A percentile compares a stretch with the other conserved stretches of the same genome.
These are phyloP conservation scores for Tigriopus californicus DNA, from an alignment of 2,888 invertebrate species.

Conservation along the genomic window DNA sequence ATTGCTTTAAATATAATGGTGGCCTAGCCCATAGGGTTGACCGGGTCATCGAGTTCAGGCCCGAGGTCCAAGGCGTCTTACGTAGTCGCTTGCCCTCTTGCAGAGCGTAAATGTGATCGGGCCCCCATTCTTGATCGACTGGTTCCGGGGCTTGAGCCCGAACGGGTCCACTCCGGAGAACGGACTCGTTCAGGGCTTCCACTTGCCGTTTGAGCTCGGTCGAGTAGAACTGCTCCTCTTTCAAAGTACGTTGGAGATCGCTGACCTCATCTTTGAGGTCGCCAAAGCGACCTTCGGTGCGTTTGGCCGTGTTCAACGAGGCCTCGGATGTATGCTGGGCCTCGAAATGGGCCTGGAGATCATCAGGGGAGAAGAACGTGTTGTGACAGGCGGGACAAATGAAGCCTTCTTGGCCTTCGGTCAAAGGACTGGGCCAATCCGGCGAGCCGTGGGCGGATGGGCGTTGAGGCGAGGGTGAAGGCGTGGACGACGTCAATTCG, in stretches of 20 bases:
- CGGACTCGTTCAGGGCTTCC: neutral
- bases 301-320: neutral
- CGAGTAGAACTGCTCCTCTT: conserved; percentile 1
- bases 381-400: neutral
- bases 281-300: neutral
- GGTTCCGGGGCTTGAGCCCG: too few species aligned
- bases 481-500: neutral
- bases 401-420: neutral
- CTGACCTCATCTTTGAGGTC: neutral
- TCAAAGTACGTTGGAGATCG: neutral
- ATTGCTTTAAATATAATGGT: too few species aligned
- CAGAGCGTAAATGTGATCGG: too few species aligned
- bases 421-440: neutral
- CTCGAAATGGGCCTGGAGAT: neutral
- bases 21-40: too few species aligned
- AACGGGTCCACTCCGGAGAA: too few species aligned
- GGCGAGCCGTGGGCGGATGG: neutral
- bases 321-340: neutral
- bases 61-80: too few species aligned
- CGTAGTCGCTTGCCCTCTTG: too few species aligned
- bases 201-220: neutral
- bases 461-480: too few species aligned
- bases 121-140: too few species aligned
- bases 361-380: neutral
- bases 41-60: too few species aligned